Evolutionary conservation across 2,113 vertebrate species (phyloP).

Genomic region (Corythornis vintsioides): DNA sequence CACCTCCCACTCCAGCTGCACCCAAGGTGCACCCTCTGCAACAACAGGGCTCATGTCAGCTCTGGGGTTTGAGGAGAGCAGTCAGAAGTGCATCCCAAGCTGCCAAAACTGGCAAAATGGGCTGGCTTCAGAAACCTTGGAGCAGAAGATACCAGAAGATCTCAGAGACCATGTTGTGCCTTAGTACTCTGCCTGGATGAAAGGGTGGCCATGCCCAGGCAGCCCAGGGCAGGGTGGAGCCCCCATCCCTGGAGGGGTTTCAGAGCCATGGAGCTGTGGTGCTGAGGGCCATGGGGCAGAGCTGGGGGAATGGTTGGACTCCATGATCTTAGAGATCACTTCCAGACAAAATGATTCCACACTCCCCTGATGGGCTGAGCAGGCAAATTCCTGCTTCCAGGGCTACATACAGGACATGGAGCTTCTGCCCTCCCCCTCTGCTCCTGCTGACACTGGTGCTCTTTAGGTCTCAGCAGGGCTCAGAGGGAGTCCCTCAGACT

Average conservation of each 20-base stretch:
- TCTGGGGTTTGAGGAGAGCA: background rate
- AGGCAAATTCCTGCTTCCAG: background rate
- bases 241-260: no score
- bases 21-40: background rate
- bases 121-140: background rate
- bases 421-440: background rate
- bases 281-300: background rate
- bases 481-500: accelerated
- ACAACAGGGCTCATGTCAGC: background rate
- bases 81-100: background rate
- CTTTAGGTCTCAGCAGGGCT: background rate
- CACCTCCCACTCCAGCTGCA: background rate
- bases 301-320: background rate
- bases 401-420: background rate
- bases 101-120: background rate
- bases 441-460: background rate
- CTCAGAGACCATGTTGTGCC: background rate
- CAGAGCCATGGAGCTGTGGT: no score
- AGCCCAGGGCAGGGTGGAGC: background rate
- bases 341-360: no score
- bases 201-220: background rate
- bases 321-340: no score
- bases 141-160: background rate
- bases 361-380: background rate
- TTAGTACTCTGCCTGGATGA: background rate